Evolutionary conservation across 2,888 invertebrate species (phyloP).

Genomic region (Platycheirus rosarum): DNA sequence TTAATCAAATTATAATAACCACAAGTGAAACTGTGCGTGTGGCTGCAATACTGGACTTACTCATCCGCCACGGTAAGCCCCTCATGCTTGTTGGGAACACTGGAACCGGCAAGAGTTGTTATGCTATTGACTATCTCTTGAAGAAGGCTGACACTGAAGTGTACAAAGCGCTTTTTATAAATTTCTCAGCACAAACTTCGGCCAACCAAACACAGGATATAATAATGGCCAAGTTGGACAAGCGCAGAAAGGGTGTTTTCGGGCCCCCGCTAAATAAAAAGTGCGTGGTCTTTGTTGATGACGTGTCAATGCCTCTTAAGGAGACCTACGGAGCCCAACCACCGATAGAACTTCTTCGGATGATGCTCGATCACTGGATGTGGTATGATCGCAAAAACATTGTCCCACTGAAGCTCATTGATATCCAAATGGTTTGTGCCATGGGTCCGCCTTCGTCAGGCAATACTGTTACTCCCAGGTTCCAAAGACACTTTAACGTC

Average conservation of each 20-base stretch:
- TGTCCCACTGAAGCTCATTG: slow-evolving; percentile 90
- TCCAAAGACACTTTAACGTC: slow-evolving; percentile 93
- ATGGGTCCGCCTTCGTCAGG: slow-evolving; percentile 92
- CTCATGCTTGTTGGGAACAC: slow-evolving; percentile 96
- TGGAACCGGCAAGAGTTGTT: slow-evolving; percentile 97
- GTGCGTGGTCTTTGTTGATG: slow-evolving; percentile 96
- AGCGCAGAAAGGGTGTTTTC: slow-evolving; percentile 95
- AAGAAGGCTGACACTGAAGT: slow-evolving; percentile 90
- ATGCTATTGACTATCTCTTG: slow-evolving; percentile 91
- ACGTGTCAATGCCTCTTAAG: slow-evolving; percentile 96
- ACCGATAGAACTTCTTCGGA: slow-evolving; percentile 94
- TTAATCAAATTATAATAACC: slow-evolving; percentile 97
- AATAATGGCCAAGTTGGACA: slow-evolving; percentile 96
- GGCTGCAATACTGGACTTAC: slow-evolving; percentile 89
- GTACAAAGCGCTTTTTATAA: slow-evolving; percentile 93
- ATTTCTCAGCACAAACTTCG: slow-evolving; percentile 96
- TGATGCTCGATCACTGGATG: slow-evolving; percentile 94
- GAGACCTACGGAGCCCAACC: slow-evolving; percentile 95
- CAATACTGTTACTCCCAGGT: slow-evolving; percentile 92
- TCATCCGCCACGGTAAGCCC: slow-evolving; percentile 92
- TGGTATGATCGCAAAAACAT: slow-evolving; percentile 95
- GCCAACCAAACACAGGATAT: slow-evolving; percentile 97
- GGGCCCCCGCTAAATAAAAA: slow-evolving; percentile 96
- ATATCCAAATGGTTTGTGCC: slow-evolving; percentile 94
- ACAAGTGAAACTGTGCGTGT: slow-evolving; percentile 95